Evolutionary conservation across 2,113 vertebrate genomes (phyloP).

Genomic region (Nesospiza acunhae): DNA sequence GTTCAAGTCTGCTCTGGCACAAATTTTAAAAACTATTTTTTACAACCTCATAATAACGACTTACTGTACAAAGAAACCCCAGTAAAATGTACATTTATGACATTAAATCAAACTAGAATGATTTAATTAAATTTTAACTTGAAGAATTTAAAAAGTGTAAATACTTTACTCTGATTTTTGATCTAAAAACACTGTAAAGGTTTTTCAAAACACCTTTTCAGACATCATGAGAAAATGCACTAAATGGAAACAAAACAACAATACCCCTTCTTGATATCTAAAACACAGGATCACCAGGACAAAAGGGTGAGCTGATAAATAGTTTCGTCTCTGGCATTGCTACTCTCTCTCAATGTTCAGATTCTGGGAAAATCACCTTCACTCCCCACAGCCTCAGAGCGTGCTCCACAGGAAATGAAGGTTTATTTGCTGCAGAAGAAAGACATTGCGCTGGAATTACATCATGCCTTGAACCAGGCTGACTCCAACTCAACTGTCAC

Average conservation of each 20-base stretch:
- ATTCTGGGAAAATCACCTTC: neutral
- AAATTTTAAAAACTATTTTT: neutral
- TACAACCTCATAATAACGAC: neutral
- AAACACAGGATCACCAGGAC: neutral
- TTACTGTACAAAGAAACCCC: neutral
- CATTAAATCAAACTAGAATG: neutral
- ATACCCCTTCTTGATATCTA: neutral
- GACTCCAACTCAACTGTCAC: conserved; percentile 24
- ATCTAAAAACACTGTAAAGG: neutral
- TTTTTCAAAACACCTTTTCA: neutral
- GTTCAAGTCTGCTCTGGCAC: neutral
- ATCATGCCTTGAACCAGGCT: neutral
- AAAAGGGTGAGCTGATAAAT: neutral
- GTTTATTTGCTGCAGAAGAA: conserved; percentile 7
- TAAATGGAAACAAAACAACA: neutral
- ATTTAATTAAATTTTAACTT: neutral
- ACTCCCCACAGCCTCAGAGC: neutral
- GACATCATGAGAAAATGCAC: neutral
- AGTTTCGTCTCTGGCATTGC: neutral
- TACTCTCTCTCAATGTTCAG: neutral
- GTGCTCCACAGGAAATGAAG: neutral
- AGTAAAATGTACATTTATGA: neutral
- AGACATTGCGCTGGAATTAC: conserved; percentile 21
- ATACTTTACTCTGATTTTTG: neutral
- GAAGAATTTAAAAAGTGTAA: neutral